These are phyloP conservation scores for Eufriesea mexicana DNA, from an alignment of 1,140 invertebrate genomes.

Conservation along the genomic window DNA sequence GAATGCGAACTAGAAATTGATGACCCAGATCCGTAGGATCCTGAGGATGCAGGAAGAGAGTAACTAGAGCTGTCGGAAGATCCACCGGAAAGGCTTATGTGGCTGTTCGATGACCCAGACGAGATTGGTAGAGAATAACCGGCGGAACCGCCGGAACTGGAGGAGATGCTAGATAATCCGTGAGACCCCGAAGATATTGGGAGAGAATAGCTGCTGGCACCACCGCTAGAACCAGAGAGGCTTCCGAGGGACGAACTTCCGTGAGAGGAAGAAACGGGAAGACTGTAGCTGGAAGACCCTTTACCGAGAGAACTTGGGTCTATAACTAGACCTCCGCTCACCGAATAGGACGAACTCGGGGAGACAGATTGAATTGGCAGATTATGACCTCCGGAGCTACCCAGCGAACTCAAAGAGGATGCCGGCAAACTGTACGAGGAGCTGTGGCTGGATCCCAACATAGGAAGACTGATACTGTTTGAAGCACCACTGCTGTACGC, in stretches of 20 bases:
- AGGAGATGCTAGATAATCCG: constrained; percentile 45
- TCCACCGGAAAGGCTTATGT: constrained; percentile 64
- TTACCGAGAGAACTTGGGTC: constrained; percentile 57
- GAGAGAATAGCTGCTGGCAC: constrained; percentile 17
- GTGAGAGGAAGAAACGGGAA: constrained; percentile 64
- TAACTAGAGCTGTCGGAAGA: constrained; percentile 73
- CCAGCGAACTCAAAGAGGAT: constrained; percentile 29
- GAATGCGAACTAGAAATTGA: constrained; percentile 53
- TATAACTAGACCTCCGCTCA: constrained; percentile 70
- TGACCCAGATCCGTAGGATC: constrained; percentile 64
- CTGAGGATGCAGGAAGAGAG: constrained; percentile 67
- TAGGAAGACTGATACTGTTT: constrained; percentile 51
- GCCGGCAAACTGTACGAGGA: constrained; percentile 45
- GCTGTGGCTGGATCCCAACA: constrained; percentile 53
- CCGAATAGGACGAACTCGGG: constrained; percentile 65
- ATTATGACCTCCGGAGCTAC: constrained; percentile 53
- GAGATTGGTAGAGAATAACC: constrained; percentile 40
- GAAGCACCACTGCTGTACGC: constrained; percentile 58
- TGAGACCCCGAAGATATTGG: constrained; percentile 54
- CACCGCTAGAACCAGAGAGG: constrained; percentile 9
- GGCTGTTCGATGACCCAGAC: constrained; percentile 56
- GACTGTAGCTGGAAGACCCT: constrained; percentile 46
- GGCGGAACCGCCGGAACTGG: constrained; percentile 30
- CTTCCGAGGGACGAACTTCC: constrained; percentile 30
- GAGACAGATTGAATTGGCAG: constrained; percentile 45